Evolutionary conservation across 2,797 vertebrate species (phyloP), one percentile per base, ranked within the genome.

Genomic region (Trichosurus vulpecula): DNA sequence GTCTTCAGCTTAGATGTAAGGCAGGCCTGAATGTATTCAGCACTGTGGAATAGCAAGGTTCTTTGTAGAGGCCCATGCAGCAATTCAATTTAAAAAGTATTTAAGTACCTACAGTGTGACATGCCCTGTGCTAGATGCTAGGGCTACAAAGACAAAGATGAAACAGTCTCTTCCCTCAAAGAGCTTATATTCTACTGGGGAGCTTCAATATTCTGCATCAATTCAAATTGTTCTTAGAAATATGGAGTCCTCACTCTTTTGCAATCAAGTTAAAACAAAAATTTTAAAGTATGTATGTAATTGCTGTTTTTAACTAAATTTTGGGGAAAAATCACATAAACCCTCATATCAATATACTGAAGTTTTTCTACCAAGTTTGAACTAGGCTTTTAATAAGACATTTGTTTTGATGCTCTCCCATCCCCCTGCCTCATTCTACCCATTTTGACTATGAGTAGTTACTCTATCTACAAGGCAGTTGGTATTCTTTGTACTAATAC

Each of bases 401-500:
- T 41, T 31, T 35, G 9, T 57, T 91, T 90, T 87, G 30, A 51
- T 56, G 6, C 14, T 1, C 0, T 19, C n/a, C 3, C 11, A 51
- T 16, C 27, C 53, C 74, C 56, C 47, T 10, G 0, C 51, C 91
- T 6, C 27, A 31, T 9, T 6, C 58, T 35, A n/a, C 25, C n/a
- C n/a, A 81, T 41, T 81, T 51, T 47, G 22, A 47, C 74, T 47
- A 6, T 35, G 13, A 2, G 4, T 97, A 97, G 97, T 96, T 96
- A 61, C 90, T 97, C 96, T 97, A 66, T 95, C 92, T 95, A 92
- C 51, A 54, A 96, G 96, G 93, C 96, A 93, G 93, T 92, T 54
- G 97, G 94, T 97, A 97, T 98, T 98, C 98, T 94, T 54, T 0
- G 0, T 95, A 29, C 6, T 95, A 95, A 96, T 96, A 97, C 91